These are phyloP conservation scores for Synergus umbraculus DNA, from an alignment of 2,888 invertebrate genomes.

Conservation along the genomic window DNA sequence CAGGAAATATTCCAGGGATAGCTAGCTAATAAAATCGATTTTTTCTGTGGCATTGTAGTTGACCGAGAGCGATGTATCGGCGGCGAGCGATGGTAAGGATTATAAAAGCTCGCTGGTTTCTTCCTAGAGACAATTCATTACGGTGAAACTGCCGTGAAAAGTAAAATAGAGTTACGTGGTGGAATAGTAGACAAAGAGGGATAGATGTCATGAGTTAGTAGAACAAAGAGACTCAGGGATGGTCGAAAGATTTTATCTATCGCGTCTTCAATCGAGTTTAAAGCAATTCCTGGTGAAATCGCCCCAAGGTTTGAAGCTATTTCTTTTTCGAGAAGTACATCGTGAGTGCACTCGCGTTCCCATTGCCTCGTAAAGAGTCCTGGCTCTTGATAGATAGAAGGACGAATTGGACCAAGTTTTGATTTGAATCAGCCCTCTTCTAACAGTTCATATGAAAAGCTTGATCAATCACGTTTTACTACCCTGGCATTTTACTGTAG, in stretches of 20 bases:
- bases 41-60: conserved; percentile 5
- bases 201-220: neutral
- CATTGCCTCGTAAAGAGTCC: neutral
- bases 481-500: conserved; percentile 1
- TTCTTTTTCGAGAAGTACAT: conserved; percentile 6
- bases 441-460: neutral
- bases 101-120: neutral
- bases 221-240: neutral
- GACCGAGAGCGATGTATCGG: neutral
- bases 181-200: neutral
- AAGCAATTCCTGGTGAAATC: conserved; percentile 29
- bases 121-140: neutral
- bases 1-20: neutral
- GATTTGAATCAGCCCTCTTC: conserved; percentile 3
- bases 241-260: conserved; percentile 14
- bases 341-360: neutral
- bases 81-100: neutral
- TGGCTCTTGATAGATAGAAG: conserved; percentile 6
- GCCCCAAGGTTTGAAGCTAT: neutral
- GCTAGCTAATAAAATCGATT: conserved; percentile 16
- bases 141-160: conserved; percentile 8
- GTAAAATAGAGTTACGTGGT: conserved; percentile 8
- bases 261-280: conserved; percentile 25
- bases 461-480: conserved; percentile 36
- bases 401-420: conserved; percentile 28